Conservation (phyloP, 2,113 vertebrate species). For the Myocastor coypus region DNA sequence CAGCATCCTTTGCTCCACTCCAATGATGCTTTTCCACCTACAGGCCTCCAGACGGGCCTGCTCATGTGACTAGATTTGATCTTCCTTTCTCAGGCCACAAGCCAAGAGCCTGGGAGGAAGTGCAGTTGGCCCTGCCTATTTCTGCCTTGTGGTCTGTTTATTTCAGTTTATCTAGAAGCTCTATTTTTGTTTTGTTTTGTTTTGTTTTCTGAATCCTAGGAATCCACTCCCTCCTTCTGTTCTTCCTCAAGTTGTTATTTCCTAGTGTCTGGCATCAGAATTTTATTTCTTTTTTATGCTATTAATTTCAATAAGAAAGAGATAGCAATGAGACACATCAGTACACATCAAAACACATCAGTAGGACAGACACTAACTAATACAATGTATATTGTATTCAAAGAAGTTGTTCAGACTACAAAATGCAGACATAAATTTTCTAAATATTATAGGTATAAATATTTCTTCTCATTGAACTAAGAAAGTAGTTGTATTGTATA, state of each 20-base stretch:
- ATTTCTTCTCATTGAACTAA: too few relatives aligned
- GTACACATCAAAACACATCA: too few relatives aligned
- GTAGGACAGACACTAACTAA: too few relatives aligned
- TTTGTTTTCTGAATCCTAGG: neutral
- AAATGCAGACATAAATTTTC: too few relatives aligned
- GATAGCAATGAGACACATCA: too few relatives aligned
- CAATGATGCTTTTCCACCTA: neutral
- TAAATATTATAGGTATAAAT: too few relatives aligned
- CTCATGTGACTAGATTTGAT: too few relatives aligned
- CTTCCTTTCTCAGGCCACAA: neutral
- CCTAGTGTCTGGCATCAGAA: neutral
- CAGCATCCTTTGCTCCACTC: neutral
- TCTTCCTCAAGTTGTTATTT: neutral
- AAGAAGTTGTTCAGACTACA: too few relatives aligned
- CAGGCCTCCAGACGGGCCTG: neutral
- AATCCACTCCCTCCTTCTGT: neutral
- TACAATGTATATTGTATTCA: too few relatives aligned
- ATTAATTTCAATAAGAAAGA: too few relatives aligned
- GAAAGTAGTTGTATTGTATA: too few relatives aligned
- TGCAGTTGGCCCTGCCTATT: neutral
- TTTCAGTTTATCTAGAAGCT: neutral
- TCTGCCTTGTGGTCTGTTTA: neutral
- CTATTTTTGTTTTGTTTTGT: too few relatives aligned
- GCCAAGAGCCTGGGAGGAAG: neutral
- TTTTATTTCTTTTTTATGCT: neutral